Evolutionary conservation across 2,888 invertebrate genomes (phyloP), one percentile per base, ranked within the genome.

Genomic region (Uropetala carovei): DNA sequence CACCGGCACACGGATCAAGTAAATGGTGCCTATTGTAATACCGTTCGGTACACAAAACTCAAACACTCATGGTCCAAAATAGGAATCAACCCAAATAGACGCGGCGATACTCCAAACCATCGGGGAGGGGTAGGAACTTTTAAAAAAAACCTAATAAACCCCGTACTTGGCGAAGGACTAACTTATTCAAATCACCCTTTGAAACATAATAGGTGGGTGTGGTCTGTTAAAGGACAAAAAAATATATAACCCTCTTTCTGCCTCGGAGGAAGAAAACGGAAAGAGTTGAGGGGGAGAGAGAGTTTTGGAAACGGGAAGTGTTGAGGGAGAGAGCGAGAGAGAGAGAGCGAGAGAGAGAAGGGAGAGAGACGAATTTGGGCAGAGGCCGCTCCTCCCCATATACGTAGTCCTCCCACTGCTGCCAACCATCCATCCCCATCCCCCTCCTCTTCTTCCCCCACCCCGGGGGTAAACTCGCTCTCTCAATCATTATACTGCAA

Each of bases 401-500:
- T 86, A 30, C 18, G 60, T n/a, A 30, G 82, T 82, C 43, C 83
- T 16, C 57, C 56, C 57, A 18, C n/a, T 11, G 14, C 75, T 11
- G 75, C 75, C n/a, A n/a, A n/a, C 57, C 83, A 43, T n/a, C 43
- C 83, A 57, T 57, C 83, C 30, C 83, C 30, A 59, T 30, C 58
- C 59, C 60, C 86, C 86, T 56, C 27, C 30, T 30, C 30, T n/a
- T n/a, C 82, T 9, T 82, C 82, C 43, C 11, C 43, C 30, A 18
- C 86, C 86, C 59, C 18, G 59, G 60, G 86, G 86, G 60, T 86
- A 64, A 86, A 86, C 86, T 64, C 86, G 27, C 83, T 56, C 89
- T 64, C 89, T 89, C 89, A 68, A 89, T 89, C 89, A 89, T 89
- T 89, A 89, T 64, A 89, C 89, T 89, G 89, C 89, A 89, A 89